Conservation (phyloP, 92 coral and sea anemone species). For the Meandrina meandrites region DNA sequence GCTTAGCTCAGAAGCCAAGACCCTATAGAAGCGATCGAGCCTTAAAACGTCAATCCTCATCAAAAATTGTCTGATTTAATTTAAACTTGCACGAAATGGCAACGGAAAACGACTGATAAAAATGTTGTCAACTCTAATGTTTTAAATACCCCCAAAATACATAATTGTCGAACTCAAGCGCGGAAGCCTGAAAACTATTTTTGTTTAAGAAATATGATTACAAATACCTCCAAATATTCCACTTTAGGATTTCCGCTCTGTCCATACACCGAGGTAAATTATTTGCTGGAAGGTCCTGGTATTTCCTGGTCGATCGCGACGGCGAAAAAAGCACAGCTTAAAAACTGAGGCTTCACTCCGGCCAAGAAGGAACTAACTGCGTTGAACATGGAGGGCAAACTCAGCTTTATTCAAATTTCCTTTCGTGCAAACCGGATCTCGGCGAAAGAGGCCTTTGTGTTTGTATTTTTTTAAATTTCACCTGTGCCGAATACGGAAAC, state of each 20-base stretch:
- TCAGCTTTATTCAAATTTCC: constrained; percentile 13
- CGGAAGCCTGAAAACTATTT: neutral
- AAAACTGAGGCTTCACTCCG: neutral
- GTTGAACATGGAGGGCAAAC: neutral
- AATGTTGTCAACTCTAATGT: neutral
- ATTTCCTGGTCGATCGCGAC: neutral
- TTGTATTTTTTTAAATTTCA: constrained; percentile 23
- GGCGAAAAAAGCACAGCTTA: neutral
- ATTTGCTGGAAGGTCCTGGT: neutral
- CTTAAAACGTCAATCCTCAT: neutral
- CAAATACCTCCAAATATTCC: neutral
- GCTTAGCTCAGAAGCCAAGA: neutral
- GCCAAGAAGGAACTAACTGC: neutral
- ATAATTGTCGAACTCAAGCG: neutral
- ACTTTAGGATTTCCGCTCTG: neutral
- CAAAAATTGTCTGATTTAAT: neutral
- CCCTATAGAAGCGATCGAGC: neutral
- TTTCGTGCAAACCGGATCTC: constrained; percentile 32
- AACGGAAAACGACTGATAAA: neutral
- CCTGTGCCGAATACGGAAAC: constrained; percentile 27
- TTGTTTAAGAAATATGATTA: neutral
- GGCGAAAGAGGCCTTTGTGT: constrained; percentile 25
- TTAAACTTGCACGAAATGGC: neutral
- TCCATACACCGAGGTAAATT: neutral
- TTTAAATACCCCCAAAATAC: neutral